These are phyloP conservation scores for Acanthoscelides obtectus DNA, from an alignment of 2,888 invertebrate species.

Conservation along the genomic window DNA sequence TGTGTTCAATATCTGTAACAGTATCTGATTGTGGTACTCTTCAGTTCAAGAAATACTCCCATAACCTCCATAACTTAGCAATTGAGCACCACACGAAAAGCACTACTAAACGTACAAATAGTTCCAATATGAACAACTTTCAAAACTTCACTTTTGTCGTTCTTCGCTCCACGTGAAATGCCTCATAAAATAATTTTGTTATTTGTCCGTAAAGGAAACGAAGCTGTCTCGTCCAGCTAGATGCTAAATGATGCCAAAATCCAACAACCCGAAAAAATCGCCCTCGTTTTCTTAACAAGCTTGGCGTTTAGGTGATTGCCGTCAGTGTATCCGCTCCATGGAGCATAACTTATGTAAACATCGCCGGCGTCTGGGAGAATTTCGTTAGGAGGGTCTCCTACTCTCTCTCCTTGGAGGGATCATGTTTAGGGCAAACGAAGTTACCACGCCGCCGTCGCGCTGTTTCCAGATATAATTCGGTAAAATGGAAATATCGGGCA, in stretches of 20 bases:
- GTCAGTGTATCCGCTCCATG: background rate
- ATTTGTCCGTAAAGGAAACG: no score
- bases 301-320: background rate
- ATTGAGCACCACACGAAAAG: no score
- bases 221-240: no score
- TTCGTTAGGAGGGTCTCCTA: background rate
- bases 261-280: background rate
- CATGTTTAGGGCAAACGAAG: background rate
- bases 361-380: background rate
- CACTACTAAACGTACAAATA: no score
- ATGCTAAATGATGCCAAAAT: background rate
- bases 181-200: no score
- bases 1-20: no score
- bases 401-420: background rate
- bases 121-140: no score
- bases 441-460: background rate
- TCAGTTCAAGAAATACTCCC: no score
- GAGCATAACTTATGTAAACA: background rate
- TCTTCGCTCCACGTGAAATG: no score
- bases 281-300: background rate
- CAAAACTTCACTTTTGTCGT: no score
- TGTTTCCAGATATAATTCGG: background rate
- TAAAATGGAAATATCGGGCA: background rate
- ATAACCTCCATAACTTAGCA: no score
- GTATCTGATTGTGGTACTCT: no score